Evolutionary conservation across 2,797 vertebrate genomes (phyloP).

Genomic region (Neosilurus hyrtlii): DNA sequence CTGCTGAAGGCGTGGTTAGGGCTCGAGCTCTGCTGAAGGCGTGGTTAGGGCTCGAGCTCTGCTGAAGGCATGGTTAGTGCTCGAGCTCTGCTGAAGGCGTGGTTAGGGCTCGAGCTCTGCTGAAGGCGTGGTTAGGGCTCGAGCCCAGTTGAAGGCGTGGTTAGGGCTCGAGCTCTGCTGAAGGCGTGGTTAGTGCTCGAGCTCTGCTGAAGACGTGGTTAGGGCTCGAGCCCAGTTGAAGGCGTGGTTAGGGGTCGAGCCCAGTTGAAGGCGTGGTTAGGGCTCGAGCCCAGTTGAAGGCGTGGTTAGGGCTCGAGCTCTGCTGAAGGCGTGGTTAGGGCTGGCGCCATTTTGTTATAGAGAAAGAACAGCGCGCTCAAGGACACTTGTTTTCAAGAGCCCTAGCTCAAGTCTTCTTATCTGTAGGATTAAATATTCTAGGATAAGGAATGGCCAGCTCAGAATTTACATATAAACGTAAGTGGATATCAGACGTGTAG

Average conservation of each 20-base stretch:
- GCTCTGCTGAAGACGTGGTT: too few relatives aligned
- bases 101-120: too few relatives aligned
- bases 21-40: too few relatives aligned
- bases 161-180: not conserved
- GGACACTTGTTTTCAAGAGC: conserved; percentile 53
- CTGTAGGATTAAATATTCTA: conserved; percentile 38
- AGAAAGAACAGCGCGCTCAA: conserved; percentile 30
- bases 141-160: conserved; percentile 37
- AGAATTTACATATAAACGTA: conserved; percentile 56
- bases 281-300: too few relatives aligned
- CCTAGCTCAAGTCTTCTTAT: conserved; percentile 48
- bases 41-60: not conserved
- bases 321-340: conserved; percentile 38
- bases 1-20: too few relatives aligned
- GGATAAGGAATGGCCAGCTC: conserved; percentile 46
- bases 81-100: too few relatives aligned
- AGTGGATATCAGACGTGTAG: conserved; percentile 17
- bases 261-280: too few relatives aligned
- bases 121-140: too few relatives aligned
- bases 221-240: conserved; percentile 10
- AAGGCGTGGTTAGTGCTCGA: too few relatives aligned
- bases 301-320: not conserved
- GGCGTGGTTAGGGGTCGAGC: conserved; percentile 19
- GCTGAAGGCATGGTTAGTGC: conserved; percentile 27
- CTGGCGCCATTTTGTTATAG: conserved; percentile 52